Conservation (phyloP, 2,797 vertebrate species). For the Enteromius argenteus region DNA sequence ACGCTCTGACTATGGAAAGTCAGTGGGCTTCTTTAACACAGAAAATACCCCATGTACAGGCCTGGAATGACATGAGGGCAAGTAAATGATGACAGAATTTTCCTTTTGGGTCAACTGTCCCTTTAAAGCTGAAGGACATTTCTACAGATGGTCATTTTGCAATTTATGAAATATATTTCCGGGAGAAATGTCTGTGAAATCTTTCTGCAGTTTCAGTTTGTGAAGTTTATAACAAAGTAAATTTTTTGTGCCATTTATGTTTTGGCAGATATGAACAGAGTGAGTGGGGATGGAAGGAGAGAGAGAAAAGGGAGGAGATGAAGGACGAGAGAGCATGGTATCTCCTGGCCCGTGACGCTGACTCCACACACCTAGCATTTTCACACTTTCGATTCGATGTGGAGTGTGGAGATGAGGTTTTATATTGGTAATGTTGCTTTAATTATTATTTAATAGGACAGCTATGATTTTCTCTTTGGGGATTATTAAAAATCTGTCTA, state of each 20-base stretch:
- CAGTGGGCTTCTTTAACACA: not conserved
- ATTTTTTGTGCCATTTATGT: slow-evolving; percentile 11
- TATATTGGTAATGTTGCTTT: slow-evolving; percentile 87
- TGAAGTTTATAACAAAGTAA: not conserved
- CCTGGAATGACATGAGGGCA: not conserved
- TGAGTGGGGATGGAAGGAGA: slow-evolving; percentile 97
- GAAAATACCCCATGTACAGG: not conserved
- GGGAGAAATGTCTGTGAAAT: not conserved
- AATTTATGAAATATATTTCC: not conserved
- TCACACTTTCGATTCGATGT: slow-evolving; percentile 96
- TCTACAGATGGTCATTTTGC: not conserved
- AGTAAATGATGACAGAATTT: not conserved
- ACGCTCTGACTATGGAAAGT: not conserved
- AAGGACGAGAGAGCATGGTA: slow-evolving; percentile 95
- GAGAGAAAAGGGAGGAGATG: slow-evolving; percentile 94
- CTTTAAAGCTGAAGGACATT: not conserved
- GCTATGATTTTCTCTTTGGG: not conserved
- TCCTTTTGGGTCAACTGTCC: not conserved
- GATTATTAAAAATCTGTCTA: not conserved
- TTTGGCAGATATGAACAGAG: slow-evolving; percentile 90
- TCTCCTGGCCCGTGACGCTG: slow-evolving; percentile 85
- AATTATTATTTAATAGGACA: not conserved
- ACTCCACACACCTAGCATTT: slow-evolving; percentile 86
- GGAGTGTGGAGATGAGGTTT: slow-evolving; percentile 93
- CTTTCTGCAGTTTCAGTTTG: not conserved